Evolutionary conservation across 1,140 invertebrate genomes (phyloP).

Genomic region (Pogonomyrmex californicus): DNA sequence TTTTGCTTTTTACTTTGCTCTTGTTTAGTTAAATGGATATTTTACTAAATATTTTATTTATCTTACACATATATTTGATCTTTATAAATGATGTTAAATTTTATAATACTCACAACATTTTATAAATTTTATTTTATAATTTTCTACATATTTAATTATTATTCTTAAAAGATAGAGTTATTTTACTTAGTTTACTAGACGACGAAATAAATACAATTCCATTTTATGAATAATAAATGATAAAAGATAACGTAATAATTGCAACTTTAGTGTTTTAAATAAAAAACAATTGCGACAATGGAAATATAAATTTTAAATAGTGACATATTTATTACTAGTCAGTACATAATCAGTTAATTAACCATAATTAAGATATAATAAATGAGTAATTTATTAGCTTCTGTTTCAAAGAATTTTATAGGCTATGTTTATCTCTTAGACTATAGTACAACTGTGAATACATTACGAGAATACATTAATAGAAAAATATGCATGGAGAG

Average conservation of each 20-base stretch:
- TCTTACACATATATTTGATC: not conserved
- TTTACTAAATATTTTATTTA: not conserved
- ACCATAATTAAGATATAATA: slow-evolving; percentile 41
- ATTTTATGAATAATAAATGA: not conserved
- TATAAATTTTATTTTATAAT: not conserved
- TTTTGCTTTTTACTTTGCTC: not conserved
- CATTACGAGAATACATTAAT: slow-evolving; percentile 4
- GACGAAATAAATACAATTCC: not conserved
- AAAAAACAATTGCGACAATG: slow-evolving; percentile 16
- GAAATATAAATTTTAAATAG: not conserved
- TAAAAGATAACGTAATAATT: slow-evolving; percentile 18
- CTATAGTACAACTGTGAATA: slow-evolving; percentile 1
- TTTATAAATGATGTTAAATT: not conserved
- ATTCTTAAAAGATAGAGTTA: not conserved
- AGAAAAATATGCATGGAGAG: slow-evolving; percentile 25
- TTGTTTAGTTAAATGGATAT: not conserved
- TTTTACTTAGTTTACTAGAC: not conserved
- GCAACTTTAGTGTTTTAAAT: not conserved
- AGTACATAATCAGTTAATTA: slow-evolving; percentile 52
- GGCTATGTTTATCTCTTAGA: not conserved
- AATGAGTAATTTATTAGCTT: not conserved
- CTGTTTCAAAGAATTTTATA: not conserved
- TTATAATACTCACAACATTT: not conserved
- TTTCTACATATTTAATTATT: not conserved
- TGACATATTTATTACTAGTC: not conserved